Evolutionary conservation across 1,140 invertebrate species (phyloP).

Genomic region (Spodoptera frugiperda): DNA sequence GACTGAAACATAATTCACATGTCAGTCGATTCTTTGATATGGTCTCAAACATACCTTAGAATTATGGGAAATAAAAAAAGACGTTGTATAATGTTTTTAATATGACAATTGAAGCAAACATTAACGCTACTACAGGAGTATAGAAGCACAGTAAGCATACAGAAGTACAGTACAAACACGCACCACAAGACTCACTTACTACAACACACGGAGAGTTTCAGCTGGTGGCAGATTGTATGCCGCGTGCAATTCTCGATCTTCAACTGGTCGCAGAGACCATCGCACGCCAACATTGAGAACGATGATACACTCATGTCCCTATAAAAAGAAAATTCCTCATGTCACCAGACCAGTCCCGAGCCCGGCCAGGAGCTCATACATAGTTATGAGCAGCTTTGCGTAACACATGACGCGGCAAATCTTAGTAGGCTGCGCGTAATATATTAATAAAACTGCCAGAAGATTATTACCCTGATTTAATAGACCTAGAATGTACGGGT

Average conservation of each 20-base stretch:
- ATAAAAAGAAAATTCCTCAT: background rate
- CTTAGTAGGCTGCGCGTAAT: no score
- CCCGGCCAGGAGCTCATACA: no score
- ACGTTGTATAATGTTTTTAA: no score
- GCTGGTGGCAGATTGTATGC: slow-evolving; percentile 69
- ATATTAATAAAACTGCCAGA: background rate
- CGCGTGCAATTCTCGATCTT: slow-evolving; percentile 75
- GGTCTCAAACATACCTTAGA: no score
- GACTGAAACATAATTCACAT: no score
- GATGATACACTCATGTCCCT: slow-evolving; percentile 81
- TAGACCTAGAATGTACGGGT: no score
- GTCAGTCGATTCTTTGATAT: no score
- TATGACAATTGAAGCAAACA: no score
- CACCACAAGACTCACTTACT: slow-evolving; percentile 77
- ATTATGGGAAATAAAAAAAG: no score
- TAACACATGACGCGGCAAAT: no score
- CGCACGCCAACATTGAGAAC: slow-evolving; percentile 75
- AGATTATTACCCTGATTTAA: no score
- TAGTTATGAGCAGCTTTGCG: no score
- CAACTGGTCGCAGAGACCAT: slow-evolving; percentile 74
- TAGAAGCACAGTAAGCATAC: background rate
- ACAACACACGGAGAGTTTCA: slow-evolving; percentile 81
- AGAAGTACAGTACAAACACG: slow-evolving; percentile 47
- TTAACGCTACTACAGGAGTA: background rate
- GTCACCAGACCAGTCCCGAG: background rate